Base-by-base conservation (phyloP, 2,888 invertebrate genomes). In the Margaritifera margaritifera region DNA sequence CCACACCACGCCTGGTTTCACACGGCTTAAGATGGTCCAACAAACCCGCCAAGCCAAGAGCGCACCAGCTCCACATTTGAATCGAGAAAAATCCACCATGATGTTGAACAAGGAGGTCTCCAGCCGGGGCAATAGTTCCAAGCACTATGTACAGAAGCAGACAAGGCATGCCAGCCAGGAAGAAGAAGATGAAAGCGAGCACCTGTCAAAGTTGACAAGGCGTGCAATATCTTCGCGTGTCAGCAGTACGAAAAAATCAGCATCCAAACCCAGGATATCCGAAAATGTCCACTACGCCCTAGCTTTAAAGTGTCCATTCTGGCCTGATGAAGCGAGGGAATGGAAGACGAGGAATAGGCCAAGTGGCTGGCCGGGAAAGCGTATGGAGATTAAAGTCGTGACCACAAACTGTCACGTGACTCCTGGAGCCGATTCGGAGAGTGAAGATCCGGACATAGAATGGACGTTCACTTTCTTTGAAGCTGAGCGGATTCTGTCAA, bases 401-500 rank as follows among this genome's bases (percentile, higher is more conserved):
- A 62, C 73, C 2, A 54, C 52, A 20, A 79, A 79, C 15, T 79
- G 78, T 72, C 79, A 80, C 71, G 75, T 81, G 59, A 75, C 80
- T 2, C 80, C 81, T 6, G 72, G 72, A 11, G 68, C 74, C 0
- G 78, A 82, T 52, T 69, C 70, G 5, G 68, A 75, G 24, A 82
- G 80, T 63, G 64, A 68, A 2, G 71, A 74, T 11, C 66, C 76
- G 19, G 80, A 82, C 27, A 69, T 78, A 19, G 81, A 82, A 67
- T 83, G 82, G 81, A 74, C 72, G 57, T 72, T 79, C 24, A 80
- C 81, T 20, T 84, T 84, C 68, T 77, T 72, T 42, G 72, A 75
- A 51, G 80, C 81, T 1, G 82, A 84, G 64, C 68, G 76, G 55
- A 58, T 68, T 1, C 68, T 84, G 15, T 72, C 80, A 22, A 70